Evolutionary conservation across 1,140 invertebrate genomes (phyloP), one percentile per base, ranked within the genome.

Genomic region (Trypoxylus dichotomus): DNA sequence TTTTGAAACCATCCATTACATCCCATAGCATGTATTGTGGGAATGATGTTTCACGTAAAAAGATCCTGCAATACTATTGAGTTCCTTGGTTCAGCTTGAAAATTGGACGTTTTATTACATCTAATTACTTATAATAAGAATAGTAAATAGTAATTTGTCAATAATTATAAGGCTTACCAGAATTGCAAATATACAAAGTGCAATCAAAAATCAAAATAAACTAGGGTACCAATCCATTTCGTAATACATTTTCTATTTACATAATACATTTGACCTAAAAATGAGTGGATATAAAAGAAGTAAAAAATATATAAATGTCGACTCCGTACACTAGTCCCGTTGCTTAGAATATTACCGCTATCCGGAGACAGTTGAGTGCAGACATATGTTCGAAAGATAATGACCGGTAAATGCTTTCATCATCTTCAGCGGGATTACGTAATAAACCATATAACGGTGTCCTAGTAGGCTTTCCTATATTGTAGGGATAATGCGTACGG

Each of bases 211-310:
- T 27, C 10, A 27, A 27, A 27, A 27, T 27, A 13, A 68, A 13
- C 1, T 21, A 29, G 7, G 24, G 19, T 24, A 27, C 60, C 3
- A 27, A 27, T 24, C 27, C 27, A 21, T 27, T 68, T 24, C 27
- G 60, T 3, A 29, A 68, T 68, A 29, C 19, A 27, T 68, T 68
- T 68, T 24, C 60, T 68, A 68, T 24, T 68, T 68, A 29, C 60
- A 68, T 68, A 68, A 24, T 24, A 68, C 7, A 19, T 24, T 27
- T 68, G 60, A 68, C 60, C 60, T 68, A 68, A 68, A 68, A 10
- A 68, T 68, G 0, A 0, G 24, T 24, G 60, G 60, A 68, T 27
- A 68, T 29, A n/a, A 24, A 25, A 68, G 13, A 13, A 68, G 24
- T 24, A 68, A 27, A 54, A 68, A 68, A 11, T 24, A 10, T 13